Base-by-base conservation (phyloP, 2,888 invertebrate genomes). In the Synergus gifuensis region DNA sequence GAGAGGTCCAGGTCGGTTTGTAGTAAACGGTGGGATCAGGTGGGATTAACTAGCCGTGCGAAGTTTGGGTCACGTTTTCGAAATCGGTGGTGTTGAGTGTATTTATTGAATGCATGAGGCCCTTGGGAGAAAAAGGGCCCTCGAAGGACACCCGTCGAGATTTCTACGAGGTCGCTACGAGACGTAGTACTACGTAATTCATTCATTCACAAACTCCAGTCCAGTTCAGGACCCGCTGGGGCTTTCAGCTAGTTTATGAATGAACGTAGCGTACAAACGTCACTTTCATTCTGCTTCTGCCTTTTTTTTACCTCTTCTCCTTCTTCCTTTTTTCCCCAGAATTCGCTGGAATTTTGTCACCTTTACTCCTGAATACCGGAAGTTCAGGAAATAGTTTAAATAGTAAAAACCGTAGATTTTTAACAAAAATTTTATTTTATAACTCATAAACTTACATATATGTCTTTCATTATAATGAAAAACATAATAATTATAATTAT, bases 161-260 rank as follows among this genome's bases (percentile, higher is more conserved):
- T 80, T 79, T 79, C 79, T 83, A 80, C 79, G 77, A 76, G 66
- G 66, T 66, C 73, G 44, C 62, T 28, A 66, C 67, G 76, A 64
- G 76, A 60, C 82, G 82, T 82, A 87, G 85, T 89, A 90, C 89
- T 90, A 91, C 90, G 90, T 66, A 84, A 83, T 90, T 90, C 91
- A 91, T 91, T 91, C 86, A 90, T 69, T 28, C 73, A 69, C 28
- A 28, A 49, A 40, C 12, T 44, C 16, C 28, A 69, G 18, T 18
- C 85, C 83, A 81, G 78, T 85, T 78, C 82, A 63, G 83, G 82
- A 83, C 87, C 88, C 85, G 87, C 85, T 86, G 86, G 83, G 85
- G 81, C 86, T 85, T 87, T 87, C 84, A 85, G 16, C 36, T 58
- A 76, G 63, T 86, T 88, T 79, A 87, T 90, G 88, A 90, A 90